Evolutionary conservation across 2,888 invertebrate genomes (phyloP), one percentile per base, ranked within the genome.

Genomic region (Cerastoderma edule): DNA sequence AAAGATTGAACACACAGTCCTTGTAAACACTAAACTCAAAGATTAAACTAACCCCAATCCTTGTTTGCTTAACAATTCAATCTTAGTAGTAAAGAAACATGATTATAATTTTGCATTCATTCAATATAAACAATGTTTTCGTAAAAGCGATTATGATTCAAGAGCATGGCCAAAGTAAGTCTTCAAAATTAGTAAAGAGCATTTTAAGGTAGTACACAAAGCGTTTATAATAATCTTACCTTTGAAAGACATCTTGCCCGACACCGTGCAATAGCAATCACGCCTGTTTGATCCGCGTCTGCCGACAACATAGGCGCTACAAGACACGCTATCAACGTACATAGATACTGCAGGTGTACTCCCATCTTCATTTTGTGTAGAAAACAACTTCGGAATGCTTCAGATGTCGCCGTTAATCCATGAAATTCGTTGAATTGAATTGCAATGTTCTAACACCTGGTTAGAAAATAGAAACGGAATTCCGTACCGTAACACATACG

Each of bases 261-360:
- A 48, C 72, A 72, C 24, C 72, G 66, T 10, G 72, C 72, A 46
- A 67, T 67, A 0, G 72, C 57, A 16, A 72, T 67, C 22, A 72
- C 72, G 35, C 72, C 72, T 35, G 72, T 67, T 56, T 56, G 35
- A 16, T 44, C 54, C 16, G 67, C 35, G n/a, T 56, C 44, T 30
- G 27, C 16, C 19, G 67, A 35, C 27, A 39, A 39, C n/a, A 16
- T 56, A 27, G 30, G 13, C n/a, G 39, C 60, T 16, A 39, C 10
- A 13, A 60, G 22, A 60, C 60, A 60, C 19, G 32, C 8, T 8
- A 60, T 27, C 39, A 60, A 22, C 60, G 60, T 60, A 44, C 60
- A 60, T 22, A 60, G 2, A 60, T 39, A 24, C 8, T 39, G 39
- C 60, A 60, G 39, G 39, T 60, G 60, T 39, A 3, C 35, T 1